Evolutionary conservation across 2,113 vertebrate species (phyloP).

Genomic region (Ageneiosus marmoratus): DNA sequence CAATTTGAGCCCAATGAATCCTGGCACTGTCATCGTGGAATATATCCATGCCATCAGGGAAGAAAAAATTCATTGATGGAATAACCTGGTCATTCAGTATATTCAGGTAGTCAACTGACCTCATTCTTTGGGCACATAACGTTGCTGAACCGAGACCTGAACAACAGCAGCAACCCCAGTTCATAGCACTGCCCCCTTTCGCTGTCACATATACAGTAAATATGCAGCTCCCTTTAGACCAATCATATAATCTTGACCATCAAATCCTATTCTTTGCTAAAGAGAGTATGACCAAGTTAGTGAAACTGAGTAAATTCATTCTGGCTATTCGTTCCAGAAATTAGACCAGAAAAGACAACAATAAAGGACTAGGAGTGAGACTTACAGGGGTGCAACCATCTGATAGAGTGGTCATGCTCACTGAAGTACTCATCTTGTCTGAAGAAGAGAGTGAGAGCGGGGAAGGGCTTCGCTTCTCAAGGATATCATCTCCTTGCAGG

Average conservation of each 20-base stretch:
- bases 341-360: neutral
- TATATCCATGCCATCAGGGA: too few species aligned
- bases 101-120: too few species aligned
- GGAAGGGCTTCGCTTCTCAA: slow-evolving; percentile 84
- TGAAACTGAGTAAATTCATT: neutral
- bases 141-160: too few species aligned
- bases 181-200: too few species aligned
- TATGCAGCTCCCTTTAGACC: neutral
- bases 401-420: slow-evolving; percentile 93
- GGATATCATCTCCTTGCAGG: slow-evolving; percentile 80
- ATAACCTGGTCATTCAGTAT: too few species aligned
- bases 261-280: neutral
- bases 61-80: too few species aligned
- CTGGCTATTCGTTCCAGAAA: neutral
- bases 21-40: too few species aligned
- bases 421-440: slow-evolving; percentile 88
- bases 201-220: neutral
- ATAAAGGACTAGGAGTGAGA: slow-evolving; percentile 30
- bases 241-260: neutral
- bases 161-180: too few species aligned
- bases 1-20: too few species aligned
- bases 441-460: slow-evolving; percentile 84
- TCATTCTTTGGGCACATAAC: too few species aligned
- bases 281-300: neutral
- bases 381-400: slow-evolving; percentile 93